These are phyloP conservation scores for Dendropsophus ebraccatus DNA, from an alignment of 2,113 vertebrate genomes.

Conservation along the genomic window DNA sequence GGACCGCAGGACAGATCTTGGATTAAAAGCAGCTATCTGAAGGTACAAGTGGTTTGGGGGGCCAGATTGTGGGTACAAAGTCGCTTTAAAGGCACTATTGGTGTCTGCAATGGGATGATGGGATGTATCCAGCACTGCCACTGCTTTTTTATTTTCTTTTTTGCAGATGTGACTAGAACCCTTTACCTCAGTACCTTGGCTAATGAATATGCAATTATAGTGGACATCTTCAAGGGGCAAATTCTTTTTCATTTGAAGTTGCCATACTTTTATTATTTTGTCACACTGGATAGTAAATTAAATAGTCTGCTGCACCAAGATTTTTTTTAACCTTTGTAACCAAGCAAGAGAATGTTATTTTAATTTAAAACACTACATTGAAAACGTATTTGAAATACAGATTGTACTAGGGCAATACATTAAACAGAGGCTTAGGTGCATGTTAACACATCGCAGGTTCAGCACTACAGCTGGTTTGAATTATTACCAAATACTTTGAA, in stretches of 20 bases:
- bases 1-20: too few relatives aligned
- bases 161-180: too few relatives aligned
- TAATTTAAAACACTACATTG: conserved; percentile 39
- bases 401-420: conserved; percentile 37
- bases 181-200: neutral
- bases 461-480: conserved; percentile 51
- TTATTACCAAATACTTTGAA: conserved; percentile 57
- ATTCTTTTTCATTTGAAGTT: neutral
- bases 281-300: neutral
- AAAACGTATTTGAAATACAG: neutral
- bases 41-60: too few relatives aligned
- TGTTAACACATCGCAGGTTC: conserved; percentile 49
- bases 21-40: too few relatives aligned
- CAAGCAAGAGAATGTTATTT: conserved; percentile 34
- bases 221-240: neutral
- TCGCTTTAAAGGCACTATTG: too few relatives aligned
- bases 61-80: too few relatives aligned
- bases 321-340: conserved; percentile 18
- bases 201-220: neutral
- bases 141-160: too few relatives aligned
- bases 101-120: too few relatives aligned
- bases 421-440: conserved; percentile 51
- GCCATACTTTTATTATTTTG: neutral
- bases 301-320: neutral
- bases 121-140: too few relatives aligned